Evolutionary conservation across 2,113 vertebrate species (phyloP).

Genomic region (Calidris pugnax): DNA sequence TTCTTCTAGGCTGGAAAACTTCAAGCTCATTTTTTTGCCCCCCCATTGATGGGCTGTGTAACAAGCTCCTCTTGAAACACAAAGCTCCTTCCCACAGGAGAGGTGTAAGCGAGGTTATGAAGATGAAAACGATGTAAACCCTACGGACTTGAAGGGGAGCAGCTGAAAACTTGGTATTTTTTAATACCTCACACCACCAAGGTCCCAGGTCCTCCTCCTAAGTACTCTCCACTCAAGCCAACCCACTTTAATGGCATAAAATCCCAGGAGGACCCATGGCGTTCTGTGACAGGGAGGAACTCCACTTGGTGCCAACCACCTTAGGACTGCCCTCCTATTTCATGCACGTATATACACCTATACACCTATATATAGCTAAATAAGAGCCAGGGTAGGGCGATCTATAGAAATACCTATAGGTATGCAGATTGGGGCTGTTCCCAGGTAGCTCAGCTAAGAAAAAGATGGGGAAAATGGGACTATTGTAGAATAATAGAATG

Average conservation of each 20-base stretch:
- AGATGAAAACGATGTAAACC: neutral
- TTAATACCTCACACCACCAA: rapidly evolving
- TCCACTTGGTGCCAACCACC: neutral
- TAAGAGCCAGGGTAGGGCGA: neutral
- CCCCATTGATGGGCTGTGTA: neutral
- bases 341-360: neutral
- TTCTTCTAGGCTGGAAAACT: neutral
- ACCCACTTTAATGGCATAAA: neutral
- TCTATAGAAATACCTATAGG: neutral
- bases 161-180: neutral
- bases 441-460: neutral
- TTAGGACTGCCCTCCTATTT: neutral
- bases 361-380: neutral
- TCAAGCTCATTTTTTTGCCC: neutral
- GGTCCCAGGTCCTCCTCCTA: neutral
- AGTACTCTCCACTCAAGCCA: neutral
- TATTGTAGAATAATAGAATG: no score
- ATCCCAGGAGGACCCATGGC: neutral
- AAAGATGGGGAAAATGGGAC: neutral
- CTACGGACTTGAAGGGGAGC: neutral
- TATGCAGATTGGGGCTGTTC: neutral
- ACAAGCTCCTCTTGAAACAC: neutral
- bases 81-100: neutral
- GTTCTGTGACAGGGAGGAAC: neutral
- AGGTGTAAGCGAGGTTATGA: neutral